Evolutionary conservation across 35 echinoderm and acorn worm genomes (phyloP).

Genomic region (Heliocidaris erythrogramma): DNA sequence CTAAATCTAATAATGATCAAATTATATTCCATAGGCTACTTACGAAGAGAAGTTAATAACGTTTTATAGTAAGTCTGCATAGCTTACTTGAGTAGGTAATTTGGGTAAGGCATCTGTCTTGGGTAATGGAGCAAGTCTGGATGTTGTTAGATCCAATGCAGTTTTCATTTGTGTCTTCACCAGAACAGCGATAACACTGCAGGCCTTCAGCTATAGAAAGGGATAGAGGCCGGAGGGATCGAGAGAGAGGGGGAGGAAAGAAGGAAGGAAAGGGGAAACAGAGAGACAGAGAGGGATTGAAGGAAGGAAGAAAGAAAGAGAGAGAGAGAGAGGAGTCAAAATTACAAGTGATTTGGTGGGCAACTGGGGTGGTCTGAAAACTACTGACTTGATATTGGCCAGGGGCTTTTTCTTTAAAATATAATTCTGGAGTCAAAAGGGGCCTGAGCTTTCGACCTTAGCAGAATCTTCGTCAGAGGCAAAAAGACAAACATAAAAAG

Average conservation of each 20-base stretch:
- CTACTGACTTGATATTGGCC: no score
- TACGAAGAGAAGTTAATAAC: no score
- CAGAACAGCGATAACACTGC: constrained; percentile 65
- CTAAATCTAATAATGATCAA: not conserved
- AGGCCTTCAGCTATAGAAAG: constrained; percentile 18
- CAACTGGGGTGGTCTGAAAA: no score
- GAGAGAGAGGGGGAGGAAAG: not conserved
- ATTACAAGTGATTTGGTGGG: no score
- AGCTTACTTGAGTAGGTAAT: constrained; percentile 70
- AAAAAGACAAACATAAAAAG: no score
- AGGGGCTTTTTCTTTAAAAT: no score
- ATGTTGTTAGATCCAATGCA: constrained; percentile 58
- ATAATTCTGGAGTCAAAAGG: no score
- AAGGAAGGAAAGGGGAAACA: not conserved
- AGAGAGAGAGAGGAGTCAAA: no score
- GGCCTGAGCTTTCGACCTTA: no score
- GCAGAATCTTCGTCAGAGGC: no score
- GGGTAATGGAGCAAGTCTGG: constrained; percentile 48
- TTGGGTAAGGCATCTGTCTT: constrained; percentile 71
- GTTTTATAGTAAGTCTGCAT: not conserved
- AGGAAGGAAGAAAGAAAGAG: not conserved
- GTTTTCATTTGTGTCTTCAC: constrained; percentile 66
- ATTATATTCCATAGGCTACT: no score
- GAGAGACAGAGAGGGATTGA: not conserved
- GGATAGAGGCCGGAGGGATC: not conserved